Conservation (phyloP, 1,140 invertebrate genomes). For the Liolophura sinensis region DNA sequence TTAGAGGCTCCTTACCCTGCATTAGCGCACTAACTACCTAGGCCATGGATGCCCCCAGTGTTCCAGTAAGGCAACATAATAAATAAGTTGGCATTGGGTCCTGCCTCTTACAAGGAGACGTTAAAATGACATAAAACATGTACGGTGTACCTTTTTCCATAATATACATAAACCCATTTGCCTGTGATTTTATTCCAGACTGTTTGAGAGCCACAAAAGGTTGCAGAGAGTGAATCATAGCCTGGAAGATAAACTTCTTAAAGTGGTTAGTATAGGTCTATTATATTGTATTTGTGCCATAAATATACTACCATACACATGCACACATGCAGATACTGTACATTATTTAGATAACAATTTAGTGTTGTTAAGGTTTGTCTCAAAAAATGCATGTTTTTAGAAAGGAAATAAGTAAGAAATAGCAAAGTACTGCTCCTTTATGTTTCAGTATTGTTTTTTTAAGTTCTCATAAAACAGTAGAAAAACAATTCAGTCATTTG, state of each 20-base stretch:
- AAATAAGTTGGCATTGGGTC: too few species aligned
- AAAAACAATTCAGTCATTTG: too few species aligned
- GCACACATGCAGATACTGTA: conserved; percentile 1
- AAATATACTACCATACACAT: background rate
- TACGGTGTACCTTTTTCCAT: too few species aligned
- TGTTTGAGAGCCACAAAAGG: conserved; percentile 91
- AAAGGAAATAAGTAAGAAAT: too few species aligned
- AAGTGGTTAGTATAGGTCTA: conserved; percentile 68
- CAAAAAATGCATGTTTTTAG: too few species aligned
- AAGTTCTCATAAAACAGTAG: background rate
- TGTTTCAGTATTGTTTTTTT: conserved; percentile 6
- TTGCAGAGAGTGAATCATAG: conserved; percentile 95
- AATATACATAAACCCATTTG: conserved; percentile 8
- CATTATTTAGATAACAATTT: background rate
- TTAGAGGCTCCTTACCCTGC: too few species aligned
- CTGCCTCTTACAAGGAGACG: too few species aligned
- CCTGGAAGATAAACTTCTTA: conserved; percentile 91
- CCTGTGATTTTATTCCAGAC: conserved; percentile 62
- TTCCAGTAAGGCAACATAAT: too few species aligned
- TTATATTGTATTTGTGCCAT: background rate
- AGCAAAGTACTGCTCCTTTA: background rate
- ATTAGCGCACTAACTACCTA: too few species aligned
- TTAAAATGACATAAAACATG: too few species aligned
- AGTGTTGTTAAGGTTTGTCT: too few species aligned
- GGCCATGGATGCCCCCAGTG: too few species aligned